These are phyloP conservation scores for Eustalomyia histrio DNA, from an alignment of 2,888 invertebrate genomes.

Conservation along the genomic window DNA sequence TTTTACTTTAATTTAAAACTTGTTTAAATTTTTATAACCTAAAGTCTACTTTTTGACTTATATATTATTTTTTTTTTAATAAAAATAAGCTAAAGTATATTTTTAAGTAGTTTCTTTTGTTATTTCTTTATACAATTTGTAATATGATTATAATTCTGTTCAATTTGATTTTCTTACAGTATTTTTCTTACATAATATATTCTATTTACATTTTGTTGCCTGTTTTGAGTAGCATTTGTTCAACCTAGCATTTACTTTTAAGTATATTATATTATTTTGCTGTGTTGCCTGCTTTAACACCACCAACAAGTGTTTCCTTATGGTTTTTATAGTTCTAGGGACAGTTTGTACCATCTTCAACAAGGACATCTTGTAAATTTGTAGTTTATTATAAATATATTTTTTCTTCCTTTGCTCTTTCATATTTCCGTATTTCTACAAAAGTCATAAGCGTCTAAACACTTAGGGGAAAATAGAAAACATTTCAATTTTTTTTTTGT, in stretches of 20 bases:
- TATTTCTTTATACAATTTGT: slow-evolving; percentile 16
- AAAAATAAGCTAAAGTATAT: slow-evolving; percentile 14
- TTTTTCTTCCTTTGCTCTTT: background rate
- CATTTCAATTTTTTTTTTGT: slow-evolving; percentile 14
- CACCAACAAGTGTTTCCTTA: slow-evolving; percentile 46
- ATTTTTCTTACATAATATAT: background rate
- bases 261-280: slow-evolving; percentile 45
- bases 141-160: slow-evolving; percentile 44
- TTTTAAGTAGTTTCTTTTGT: slow-evolving; percentile 37
- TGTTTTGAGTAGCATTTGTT: slow-evolving; percentile 40
- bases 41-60: slow-evolving; percentile 26
- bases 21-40: background rate
- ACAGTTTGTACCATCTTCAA: background rate
- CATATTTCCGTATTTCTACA: slow-evolving; percentile 11
- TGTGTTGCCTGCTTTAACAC: slow-evolving; percentile 34
- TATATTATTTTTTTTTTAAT: slow-evolving; percentile 9
- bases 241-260: slow-evolving; percentile 54
- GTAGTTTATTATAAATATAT: background rate
- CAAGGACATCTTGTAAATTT: slow-evolving; percentile 27
- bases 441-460: slow-evolving; percentile 39
- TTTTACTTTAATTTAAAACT: background rate
- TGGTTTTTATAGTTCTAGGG: slow-evolving; percentile 19
- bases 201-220: background rate
- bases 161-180: slow-evolving; percentile 35
- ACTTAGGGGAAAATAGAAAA: slow-evolving; percentile 39